Evolutionary conservation across 92 coral and sea anemone species (phyloP).

Genomic region (Parazoanthus atlanticus): DNA sequence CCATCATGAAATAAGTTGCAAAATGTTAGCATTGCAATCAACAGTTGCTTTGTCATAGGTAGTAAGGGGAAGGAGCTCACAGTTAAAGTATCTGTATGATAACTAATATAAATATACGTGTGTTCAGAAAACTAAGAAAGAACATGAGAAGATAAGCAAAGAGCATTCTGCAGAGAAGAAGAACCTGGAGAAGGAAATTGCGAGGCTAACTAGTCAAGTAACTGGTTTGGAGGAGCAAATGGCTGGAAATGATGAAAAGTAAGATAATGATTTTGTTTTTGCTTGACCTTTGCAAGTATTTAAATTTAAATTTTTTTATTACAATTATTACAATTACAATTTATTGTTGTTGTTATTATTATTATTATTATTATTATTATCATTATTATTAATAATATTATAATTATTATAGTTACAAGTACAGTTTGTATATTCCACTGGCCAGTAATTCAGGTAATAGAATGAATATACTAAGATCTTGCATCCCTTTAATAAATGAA

Average conservation of each 20-base stretch:
- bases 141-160: conserved; percentile 54
- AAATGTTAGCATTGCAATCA: not conserved
- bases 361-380: too few species aligned
- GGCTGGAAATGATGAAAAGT: conserved; percentile 69
- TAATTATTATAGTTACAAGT: too few species aligned
- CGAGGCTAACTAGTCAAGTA: conserved; percentile 57
- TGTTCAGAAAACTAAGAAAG: conserved; percentile 68
- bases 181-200: conserved; percentile 66
- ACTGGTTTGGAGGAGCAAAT: conserved; percentile 57
- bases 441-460: too few species aligned
- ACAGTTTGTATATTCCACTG: too few species aligned
- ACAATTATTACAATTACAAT: too few species aligned
- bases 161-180: conserved; percentile 61
- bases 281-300: too few species aligned
- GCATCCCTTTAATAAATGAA: not conserved
- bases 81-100: too few species aligned
- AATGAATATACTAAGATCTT: not conserved
- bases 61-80: not conserved
- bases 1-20: too few species aligned
- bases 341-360: too few species aligned
- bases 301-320: too few species aligned
- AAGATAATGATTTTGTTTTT: conserved; percentile 28
- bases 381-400: too few species aligned
- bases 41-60: not conserved
- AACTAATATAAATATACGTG: not conserved